These are phyloP conservation scores for Nomada flava DNA, from an alignment of 2,888 invertebrate genomes.

Conservation along the genomic window DNA sequence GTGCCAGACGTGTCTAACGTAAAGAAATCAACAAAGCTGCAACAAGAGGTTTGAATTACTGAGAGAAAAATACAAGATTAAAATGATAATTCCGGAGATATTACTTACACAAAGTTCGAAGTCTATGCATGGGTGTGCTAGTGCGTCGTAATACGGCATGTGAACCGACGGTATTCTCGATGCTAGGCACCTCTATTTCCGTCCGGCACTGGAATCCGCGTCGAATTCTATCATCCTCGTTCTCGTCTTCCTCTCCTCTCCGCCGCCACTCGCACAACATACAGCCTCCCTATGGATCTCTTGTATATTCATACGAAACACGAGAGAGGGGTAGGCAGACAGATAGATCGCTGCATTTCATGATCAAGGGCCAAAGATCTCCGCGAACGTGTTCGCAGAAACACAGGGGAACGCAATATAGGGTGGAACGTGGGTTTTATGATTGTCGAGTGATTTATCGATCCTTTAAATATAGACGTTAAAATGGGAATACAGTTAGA, in stretches of 20 bases:
- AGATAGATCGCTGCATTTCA: constrained; percentile 60
- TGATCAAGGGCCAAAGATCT: constrained; percentile 61
- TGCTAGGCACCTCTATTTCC: constrained; percentile 81
- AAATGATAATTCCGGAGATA: too few species aligned
- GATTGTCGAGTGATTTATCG: constrained; percentile 51
- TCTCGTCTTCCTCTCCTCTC: constrained; percentile 55
- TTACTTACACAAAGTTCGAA: too few species aligned
- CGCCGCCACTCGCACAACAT: constrained; percentile 30
- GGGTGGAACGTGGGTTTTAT: constrained; percentile 48
- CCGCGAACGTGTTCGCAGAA: constrained; percentile 41
- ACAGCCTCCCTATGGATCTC: constrained; percentile 52
- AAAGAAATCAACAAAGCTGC: too few species aligned
- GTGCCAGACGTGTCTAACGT: too few species aligned
- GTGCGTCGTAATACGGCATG: constrained; percentile 65
- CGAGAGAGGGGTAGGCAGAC: constrained; percentile 37
- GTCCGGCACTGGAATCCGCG: constrained; percentile 81
- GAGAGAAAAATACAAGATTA: too few species aligned
- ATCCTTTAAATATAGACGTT: constrained; percentile 43
- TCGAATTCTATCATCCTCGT: constrained; percentile 81
- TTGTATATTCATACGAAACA: constrained; percentile 38
- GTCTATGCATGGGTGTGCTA: background rate
- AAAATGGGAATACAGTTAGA: constrained; percentile 31
- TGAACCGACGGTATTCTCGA: constrained; percentile 78
- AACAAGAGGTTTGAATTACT: too few species aligned
- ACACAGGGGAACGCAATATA: constrained; percentile 43